A percentile compares a stretch with the other conserved stretches of the same genome.
Evolutionary conservation across 1,140 invertebrate genomes (phyloP).

Genomic region (Ganaspis sp.): DNA sequence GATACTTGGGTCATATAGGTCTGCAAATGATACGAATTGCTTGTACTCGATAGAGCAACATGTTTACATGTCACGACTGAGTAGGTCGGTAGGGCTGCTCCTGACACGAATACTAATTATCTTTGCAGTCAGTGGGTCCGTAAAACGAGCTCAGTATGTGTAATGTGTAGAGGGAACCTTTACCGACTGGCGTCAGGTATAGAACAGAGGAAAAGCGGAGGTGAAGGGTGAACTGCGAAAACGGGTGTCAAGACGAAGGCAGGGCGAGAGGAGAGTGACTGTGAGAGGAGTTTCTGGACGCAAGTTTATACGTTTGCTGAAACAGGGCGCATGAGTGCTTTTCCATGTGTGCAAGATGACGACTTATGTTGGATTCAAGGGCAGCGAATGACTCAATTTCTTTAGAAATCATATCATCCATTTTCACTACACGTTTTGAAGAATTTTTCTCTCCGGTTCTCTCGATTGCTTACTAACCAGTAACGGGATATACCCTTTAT

Average conservation of each 20-base stretch:
- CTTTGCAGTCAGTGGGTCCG: not conserved
- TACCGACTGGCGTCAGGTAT: not conserved
- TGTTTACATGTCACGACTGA: conserved; percentile 6
- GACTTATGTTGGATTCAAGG: not conserved
- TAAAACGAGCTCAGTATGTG: not conserved
- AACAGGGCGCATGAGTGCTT: not conserved
- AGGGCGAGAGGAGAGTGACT: no score
- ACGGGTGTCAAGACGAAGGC: no score
- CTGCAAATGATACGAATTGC: not conserved
- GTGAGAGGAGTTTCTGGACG: not conserved
- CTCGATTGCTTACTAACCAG: not conserved
- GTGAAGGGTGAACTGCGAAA: not conserved
- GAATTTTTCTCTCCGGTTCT: not conserved
- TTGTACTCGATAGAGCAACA: not conserved
- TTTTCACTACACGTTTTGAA: not conserved
- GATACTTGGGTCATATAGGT: not conserved
- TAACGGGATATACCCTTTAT: conserved; percentile 25
- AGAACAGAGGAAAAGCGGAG: not conserved
- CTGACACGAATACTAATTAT: conserved; percentile 14
- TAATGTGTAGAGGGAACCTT: not conserved
- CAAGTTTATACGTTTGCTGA: not conserved
- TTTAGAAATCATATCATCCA: not conserved
- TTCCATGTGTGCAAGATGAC: not conserved
- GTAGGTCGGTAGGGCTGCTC: conserved; percentile 3
- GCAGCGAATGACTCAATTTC: not conserved